Evolutionary conservation across 2,797 vertebrate species (phyloP).

Genomic region (Nannoperca australis): DNA sequence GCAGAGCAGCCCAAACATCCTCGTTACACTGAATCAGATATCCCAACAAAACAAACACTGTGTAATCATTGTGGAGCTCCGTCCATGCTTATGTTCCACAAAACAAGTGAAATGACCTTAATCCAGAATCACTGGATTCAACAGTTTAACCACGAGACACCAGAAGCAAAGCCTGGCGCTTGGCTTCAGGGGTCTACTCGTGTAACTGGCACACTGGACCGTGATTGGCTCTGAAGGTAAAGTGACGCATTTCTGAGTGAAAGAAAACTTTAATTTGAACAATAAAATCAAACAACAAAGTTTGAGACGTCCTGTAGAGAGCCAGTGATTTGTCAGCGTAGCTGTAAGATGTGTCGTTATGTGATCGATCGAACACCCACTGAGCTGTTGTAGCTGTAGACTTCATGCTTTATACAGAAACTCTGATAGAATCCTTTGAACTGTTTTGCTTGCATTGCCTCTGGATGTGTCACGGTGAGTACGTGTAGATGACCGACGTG

Average conservation of each 20-base stretch:
- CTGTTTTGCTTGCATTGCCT: conserved; percentile 35
- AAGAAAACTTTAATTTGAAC: too few relatives aligned
- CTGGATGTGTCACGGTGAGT: conserved; percentile 71
- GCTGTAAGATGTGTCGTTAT: not conserved
- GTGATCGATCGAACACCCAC: too few relatives aligned
- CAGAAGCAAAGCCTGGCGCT: too few relatives aligned
- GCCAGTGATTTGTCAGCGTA: too few relatives aligned
- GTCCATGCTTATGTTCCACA: too few relatives aligned
- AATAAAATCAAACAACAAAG: not conserved
- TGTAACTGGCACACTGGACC: not conserved
- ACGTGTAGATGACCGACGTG: not conserved
- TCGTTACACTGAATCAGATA: not conserved
- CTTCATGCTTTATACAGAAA: not conserved
- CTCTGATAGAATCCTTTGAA: not conserved
- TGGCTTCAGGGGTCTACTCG: too few relatives aligned
- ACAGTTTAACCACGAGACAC: too few relatives aligned
- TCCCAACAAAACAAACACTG: not conserved
- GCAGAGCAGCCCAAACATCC: not conserved
- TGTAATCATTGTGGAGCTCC: not conserved
- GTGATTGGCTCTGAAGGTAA: not conserved
- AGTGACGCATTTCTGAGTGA: not conserved
- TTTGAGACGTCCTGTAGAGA: not conserved
- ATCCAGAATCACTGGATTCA: too few relatives aligned
- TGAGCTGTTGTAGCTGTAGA: conserved; percentile 4
- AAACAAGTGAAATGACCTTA: too few relatives aligned